Conservation (phyloP, 1,140 invertebrate species). For the Caenorhabditis elegans region DNA sequence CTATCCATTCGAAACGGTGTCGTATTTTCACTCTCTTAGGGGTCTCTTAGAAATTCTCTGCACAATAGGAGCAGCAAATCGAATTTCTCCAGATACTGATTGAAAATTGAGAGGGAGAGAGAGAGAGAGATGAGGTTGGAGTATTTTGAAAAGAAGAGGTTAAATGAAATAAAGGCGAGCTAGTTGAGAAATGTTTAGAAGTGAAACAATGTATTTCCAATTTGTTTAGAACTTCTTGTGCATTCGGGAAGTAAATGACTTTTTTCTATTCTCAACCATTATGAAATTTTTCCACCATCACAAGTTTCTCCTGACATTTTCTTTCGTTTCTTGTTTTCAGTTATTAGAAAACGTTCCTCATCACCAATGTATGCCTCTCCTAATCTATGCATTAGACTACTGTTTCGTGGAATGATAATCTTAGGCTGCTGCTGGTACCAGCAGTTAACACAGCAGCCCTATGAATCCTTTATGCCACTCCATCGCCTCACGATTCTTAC, state of each 20-base stretch:
- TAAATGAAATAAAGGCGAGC: not conserved
- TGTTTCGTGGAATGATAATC: slow-evolving; percentile 4
- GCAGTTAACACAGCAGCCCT: not conserved
- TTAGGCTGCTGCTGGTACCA: not conserved
- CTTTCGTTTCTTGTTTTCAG: not conserved
- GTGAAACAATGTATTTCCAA: slow-evolving; percentile 2
- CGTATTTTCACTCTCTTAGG: not conserved
- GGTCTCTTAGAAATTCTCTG: too few relatives aligned
- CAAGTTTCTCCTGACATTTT: too few relatives aligned
- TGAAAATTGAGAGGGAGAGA: not conserved
- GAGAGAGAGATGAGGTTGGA: not conserved
- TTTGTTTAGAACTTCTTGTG: too few relatives aligned
- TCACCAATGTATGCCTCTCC: not conserved
- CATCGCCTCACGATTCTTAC: not conserved
- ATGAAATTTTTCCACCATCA: too few relatives aligned
- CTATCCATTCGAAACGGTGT: not conserved
- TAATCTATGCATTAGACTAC: slow-evolving; percentile 8
- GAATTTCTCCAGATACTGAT: slow-evolving; percentile 27
- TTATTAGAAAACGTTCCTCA: not conserved
- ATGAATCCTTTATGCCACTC: slow-evolving; percentile 21
- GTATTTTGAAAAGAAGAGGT: not conserved
- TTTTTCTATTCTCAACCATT: too few relatives aligned
- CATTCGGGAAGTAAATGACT: too few relatives aligned
- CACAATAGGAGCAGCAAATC: slow-evolving; percentile 31
- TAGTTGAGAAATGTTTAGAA: not conserved